Conservation (phyloP, 2,888 invertebrate genomes). For the Hypsopygia costalis region DNA sequence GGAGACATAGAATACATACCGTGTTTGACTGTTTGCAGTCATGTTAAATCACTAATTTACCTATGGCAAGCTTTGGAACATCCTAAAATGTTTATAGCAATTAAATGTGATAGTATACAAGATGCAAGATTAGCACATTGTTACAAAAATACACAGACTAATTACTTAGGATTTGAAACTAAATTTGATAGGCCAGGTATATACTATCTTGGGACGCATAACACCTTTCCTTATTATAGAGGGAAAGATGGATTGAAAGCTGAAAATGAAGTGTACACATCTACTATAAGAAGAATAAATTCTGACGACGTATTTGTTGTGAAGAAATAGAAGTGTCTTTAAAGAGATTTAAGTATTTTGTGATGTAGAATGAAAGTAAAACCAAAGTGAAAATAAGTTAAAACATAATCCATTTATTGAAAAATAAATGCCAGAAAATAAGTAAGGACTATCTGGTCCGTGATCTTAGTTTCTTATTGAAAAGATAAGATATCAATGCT, state of each 20-base stretch:
- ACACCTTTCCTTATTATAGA: constrained; percentile 62
- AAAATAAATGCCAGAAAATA: too few species aligned
- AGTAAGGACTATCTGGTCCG: too few species aligned
- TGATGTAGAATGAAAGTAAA: too few species aligned
- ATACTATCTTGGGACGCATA: constrained; percentile 56
- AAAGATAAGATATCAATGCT: too few species aligned
- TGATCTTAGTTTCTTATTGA: too few species aligned
- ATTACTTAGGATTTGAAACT: constrained; percentile 54
- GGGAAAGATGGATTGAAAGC: constrained; percentile 54
- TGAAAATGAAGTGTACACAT: constrained; percentile 58
- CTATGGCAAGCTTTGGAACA: constrained; percentile 70
- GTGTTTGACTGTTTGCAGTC: constrained; percentile 61
- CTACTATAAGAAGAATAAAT: constrained; percentile 42
- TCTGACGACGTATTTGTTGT: constrained; percentile 45
- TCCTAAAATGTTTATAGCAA: constrained; percentile 58
- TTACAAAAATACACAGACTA: constrained; percentile 46
- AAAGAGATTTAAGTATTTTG: too few species aligned
- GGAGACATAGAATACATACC: constrained; percentile 56
- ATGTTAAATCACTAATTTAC: constrained; percentile 47
- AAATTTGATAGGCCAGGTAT: constrained; percentile 54
- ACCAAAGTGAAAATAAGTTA: too few species aligned
- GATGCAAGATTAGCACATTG: constrained; percentile 60
- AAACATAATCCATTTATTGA: too few species aligned
- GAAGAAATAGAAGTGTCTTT: constrained; percentile 11
- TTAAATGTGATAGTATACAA: constrained; percentile 56